Evolutionary conservation across 2,888 invertebrate species (phyloP).

Genomic region (Temnothorax unifasciatus): DNA sequence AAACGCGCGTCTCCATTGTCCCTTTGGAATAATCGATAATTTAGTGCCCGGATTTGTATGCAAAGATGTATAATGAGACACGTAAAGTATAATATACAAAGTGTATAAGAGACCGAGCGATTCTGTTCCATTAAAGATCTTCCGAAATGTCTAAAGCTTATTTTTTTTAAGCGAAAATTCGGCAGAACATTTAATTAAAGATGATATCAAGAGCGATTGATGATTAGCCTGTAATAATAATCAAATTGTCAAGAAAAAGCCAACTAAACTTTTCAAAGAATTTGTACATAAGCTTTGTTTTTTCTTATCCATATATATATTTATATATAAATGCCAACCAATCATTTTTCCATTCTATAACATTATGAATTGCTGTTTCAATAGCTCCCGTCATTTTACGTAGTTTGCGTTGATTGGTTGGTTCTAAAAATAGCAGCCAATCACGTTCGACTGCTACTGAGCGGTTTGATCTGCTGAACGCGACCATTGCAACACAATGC

Average conservation of each 20-base stretch:
- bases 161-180: conserved; percentile 18
- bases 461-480: too few species aligned
- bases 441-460: too few species aligned
- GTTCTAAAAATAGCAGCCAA: too few species aligned
- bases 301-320: too few species aligned
- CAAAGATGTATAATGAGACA: conserved; percentile 15
- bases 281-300: neutral
- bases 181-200: neutral
- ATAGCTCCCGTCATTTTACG: too few species aligned
- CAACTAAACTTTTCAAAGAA: neutral
- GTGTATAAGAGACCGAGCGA: conserved; percentile 15
- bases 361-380: too few species aligned
- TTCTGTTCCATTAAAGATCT: neutral
- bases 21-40: conserved; percentile 57
- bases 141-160: neutral
- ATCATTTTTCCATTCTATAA: too few species aligned
- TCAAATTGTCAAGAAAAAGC: neutral
- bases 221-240: neutral
- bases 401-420: too few species aligned
- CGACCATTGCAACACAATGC: conserved; percentile 66
- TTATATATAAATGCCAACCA: too few species aligned
- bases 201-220: neutral
- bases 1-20: conserved; percentile 60
- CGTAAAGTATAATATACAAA: conserved; percentile 27
- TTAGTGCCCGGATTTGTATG: conserved; percentile 25